Conservation (phyloP, 2,888 invertebrate genomes). For the Rotaria macrura region DNA sequence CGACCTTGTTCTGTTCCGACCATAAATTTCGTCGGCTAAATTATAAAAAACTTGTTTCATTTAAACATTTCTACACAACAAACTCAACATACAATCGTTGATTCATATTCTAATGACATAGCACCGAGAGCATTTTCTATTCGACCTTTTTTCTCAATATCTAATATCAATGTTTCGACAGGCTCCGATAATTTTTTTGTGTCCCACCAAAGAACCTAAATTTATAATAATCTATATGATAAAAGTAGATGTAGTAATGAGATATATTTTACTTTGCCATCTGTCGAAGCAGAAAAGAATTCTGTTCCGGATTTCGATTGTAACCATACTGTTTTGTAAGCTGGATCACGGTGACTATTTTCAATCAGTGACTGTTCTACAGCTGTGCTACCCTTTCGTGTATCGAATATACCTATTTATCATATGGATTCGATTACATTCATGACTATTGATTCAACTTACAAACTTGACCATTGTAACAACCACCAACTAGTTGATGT, state of each 20-base stretch:
- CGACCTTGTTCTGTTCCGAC: constrained; percentile 60
- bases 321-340: constrained; percentile 75
- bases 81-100: constrained; percentile 56
- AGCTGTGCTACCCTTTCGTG: constrained; percentile 68
- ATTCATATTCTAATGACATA: constrained; percentile 68
- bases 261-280: constrained; percentile 57
- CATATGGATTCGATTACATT: neutral
- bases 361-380: constrained; percentile 68
- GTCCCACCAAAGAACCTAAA: constrained; percentile 65
- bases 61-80: no score
- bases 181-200: constrained; percentile 64
- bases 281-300: constrained; percentile 81
- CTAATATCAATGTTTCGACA: constrained; percentile 63
- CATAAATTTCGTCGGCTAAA: constrained; percentile 67
- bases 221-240: no score
- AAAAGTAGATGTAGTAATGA: neutral
- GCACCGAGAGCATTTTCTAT: constrained; percentile 62
- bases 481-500: constrained; percentile 53
- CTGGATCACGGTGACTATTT: constrained; percentile 75
- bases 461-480: constrained; percentile 53
- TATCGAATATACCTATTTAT: constrained; percentile 42
- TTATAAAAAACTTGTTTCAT: no score
- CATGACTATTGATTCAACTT: constrained; percentile 31
- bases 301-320: constrained; percentile 86
- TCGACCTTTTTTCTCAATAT: constrained; percentile 60